Percentiles rank a stretch among this genome's conserved stretches.
phyloP scores from a whole-genome alignment of 2,797 vertebrate species.

The Micromesistius poutassou region DNA sequence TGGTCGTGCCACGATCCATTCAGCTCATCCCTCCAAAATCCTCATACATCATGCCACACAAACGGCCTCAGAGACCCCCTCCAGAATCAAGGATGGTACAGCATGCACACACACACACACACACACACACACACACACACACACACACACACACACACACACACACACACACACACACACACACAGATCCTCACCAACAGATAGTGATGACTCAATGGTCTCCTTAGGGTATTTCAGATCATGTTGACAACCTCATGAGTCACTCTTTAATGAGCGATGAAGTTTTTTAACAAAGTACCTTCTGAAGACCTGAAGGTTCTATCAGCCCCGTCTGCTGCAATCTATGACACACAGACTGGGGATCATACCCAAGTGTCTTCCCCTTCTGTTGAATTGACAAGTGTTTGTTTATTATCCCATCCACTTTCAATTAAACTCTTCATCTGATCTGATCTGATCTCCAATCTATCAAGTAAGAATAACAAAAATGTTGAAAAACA shows the following conservation, averaged over 20 bases:
- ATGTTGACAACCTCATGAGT: background rate
- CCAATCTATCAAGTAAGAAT: background rate
- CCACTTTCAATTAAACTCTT: background rate
- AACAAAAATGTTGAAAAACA: background rate
- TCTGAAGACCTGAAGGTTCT: background rate
- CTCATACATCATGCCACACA: slow-evolving; percentile 51
- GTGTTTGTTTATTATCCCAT: background rate
- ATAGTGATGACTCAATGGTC: background rate
- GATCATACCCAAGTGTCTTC: background rate
- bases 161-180: background rate
- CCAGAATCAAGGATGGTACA: slow-evolving; percentile 24
- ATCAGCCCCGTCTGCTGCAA: background rate
- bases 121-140: slow-evolving; percentile 9
- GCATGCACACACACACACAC: slow-evolving; percentile 12
- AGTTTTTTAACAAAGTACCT: background rate
- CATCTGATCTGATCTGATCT: no score
- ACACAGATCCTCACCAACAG: slow-evolving; percentile 15
- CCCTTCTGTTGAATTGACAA: background rate
- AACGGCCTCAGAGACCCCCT: slow-evolving; percentile 29
- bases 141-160: slow-evolving; percentile 24
- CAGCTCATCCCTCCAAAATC: slow-evolving; percentile 39
- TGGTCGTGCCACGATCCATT: slow-evolving; percentile 38
- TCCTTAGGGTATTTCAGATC: background rate
- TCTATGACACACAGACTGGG: background rate
- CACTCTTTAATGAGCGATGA: background rate